Percentiles rank a stretch among this genome's conserved stretches.
phyloP scores from a whole-genome alignment of 2,113 vertebrate genomes.

The Bujurquina vittata region DNA sequence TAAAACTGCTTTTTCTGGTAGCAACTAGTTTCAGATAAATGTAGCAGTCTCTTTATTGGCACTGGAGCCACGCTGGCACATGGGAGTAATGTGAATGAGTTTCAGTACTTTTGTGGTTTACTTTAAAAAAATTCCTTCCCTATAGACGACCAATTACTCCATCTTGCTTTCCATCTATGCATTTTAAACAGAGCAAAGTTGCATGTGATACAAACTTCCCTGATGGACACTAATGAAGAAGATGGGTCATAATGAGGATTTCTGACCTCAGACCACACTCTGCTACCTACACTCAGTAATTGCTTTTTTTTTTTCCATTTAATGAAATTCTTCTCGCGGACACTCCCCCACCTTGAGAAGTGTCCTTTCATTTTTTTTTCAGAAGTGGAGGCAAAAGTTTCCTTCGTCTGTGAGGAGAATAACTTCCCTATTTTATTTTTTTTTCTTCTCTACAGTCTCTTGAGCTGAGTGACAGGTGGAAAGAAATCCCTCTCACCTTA shows the following conservation, averaged over 20 bases:
- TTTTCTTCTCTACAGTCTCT: not conserved
- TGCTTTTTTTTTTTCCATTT: constrained; percentile 45
- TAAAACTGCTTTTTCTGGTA: not conserved
- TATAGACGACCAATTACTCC: constrained; percentile 8
- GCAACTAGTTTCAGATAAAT: not conserved
- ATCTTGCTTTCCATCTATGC: not conserved
- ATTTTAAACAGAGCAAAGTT: constrained; percentile 26
- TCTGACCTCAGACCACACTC: constrained; percentile 47
- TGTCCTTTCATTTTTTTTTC: constrained; percentile 55
- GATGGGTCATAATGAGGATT: constrained; percentile 37
- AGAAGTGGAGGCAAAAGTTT: constrained; percentile 44
- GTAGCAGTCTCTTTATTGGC: not conserved
- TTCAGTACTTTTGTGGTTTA: not conserved
- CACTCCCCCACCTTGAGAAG: constrained; percentile 53
- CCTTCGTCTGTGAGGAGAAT: constrained; percentile 33
- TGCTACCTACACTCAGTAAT: constrained; percentile 43
- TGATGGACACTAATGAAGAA: constrained; percentile 63
- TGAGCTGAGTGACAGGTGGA: not conserved
- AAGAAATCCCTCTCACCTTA: constrained; percentile 4
- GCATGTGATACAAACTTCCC: constrained; percentile 4
- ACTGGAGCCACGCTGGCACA: not conserved
- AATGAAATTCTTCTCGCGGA: constrained; percentile 61
- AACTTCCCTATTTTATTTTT: not conserved
- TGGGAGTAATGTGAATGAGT: constrained; percentile 2
- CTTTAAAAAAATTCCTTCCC: constrained; percentile 2